These are phyloP conservation scores for Ametastegia equiseti DNA, from an alignment of 2,888 invertebrate species.

Conservation along the genomic window DNA sequence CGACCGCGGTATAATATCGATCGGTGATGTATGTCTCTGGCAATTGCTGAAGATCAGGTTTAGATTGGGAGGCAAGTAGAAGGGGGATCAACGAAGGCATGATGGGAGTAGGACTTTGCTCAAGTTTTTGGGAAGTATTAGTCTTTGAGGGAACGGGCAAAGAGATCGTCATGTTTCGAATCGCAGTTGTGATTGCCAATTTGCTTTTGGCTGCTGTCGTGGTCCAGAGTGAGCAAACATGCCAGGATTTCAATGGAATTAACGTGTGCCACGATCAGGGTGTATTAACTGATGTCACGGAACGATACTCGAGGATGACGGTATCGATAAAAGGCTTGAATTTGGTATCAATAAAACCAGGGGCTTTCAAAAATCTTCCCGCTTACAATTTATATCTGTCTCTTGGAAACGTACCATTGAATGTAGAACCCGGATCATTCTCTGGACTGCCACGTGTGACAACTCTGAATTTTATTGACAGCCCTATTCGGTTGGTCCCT, in stretches of 20 bases:
- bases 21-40: too few relatives aligned
- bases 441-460: background rate
- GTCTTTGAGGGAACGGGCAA: too few relatives aligned
- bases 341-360: conserved; percentile 17
- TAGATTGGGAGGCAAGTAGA: too few relatives aligned
- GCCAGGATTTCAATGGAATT: background rate
- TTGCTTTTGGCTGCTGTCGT: background rate
- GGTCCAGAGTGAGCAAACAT: background rate
- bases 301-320: background rate
- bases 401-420: background rate
- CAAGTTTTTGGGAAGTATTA: too few relatives aligned
- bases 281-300: background rate
- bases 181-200: background rate
- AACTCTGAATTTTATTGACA: too few relatives aligned
- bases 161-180: background rate
- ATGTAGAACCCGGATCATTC: background rate
- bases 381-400: background rate
- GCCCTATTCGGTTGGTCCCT: too few relatives aligned
- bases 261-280: background rate
- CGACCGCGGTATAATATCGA: too few relatives aligned
- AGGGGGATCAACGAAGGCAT: too few relatives aligned
- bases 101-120: too few relatives aligned
- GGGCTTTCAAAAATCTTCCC: conserved; percentile 4
- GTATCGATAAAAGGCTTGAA: conserved; percentile 2
- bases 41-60: too few relatives aligned